phyloP scores from a whole-genome alignment of 1,140 invertebrate species.

The Pseudoatta argentina region DNA sequence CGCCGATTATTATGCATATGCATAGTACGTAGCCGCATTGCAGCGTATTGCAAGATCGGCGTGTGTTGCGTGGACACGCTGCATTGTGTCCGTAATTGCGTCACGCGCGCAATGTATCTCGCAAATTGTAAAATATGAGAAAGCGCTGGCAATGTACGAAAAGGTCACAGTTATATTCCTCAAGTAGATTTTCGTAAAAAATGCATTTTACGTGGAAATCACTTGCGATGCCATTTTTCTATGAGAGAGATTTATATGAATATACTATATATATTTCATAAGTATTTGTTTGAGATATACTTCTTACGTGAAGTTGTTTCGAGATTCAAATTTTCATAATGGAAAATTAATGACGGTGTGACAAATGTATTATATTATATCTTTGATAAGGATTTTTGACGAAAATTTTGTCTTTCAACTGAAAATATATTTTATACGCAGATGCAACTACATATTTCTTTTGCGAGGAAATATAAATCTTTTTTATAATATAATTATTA shows the following conservation, averaged over 20 bases:
- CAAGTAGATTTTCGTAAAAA: conserved; percentile 9
- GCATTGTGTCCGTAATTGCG: conserved; percentile 27
- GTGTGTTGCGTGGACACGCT: conserved; percentile 33
- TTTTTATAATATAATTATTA: not conserved
- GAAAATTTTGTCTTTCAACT: not conserved
- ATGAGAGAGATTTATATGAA: not conserved
- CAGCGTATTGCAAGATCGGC: conserved; percentile 39
- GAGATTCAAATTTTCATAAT: not conserved
- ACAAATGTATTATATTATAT: not conserved
- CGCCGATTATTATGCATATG: conserved; percentile 54
- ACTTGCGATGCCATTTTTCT: not conserved
- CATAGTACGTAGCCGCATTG: conserved; percentile 20
- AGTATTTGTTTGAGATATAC: too few relatives aligned
- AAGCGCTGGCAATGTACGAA: not conserved
- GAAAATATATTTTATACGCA: not conserved
- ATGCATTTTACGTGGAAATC: not conserved
- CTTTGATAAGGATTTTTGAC: too few relatives aligned
- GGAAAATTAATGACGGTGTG: not conserved
- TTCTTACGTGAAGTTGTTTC: not conserved
- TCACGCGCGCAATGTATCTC: conserved; percentile 23
- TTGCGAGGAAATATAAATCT: not conserved
- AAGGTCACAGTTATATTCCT: conserved; percentile 24
- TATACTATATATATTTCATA: too few relatives aligned
- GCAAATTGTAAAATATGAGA: conserved; percentile 29
- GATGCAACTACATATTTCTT: not conserved